Evolutionary conservation across 1,140 invertebrate genomes (phyloP), one percentile per base, ranked within the genome.

Genomic region (Semibalanus balanoides): DNA sequence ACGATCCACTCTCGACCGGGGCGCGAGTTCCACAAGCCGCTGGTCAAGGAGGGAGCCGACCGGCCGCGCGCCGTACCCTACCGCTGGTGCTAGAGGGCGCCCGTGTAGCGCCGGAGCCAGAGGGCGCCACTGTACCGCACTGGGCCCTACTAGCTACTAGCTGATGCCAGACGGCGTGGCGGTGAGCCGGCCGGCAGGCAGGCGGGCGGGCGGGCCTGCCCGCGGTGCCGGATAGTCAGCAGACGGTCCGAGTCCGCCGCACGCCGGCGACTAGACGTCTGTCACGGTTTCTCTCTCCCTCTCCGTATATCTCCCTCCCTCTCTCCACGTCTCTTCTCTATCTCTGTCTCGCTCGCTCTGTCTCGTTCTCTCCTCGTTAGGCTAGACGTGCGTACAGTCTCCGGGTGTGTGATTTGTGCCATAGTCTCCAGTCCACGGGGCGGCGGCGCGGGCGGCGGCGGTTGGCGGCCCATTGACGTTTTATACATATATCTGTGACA

Each of bases 11-110:
- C 95, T 73, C 88, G 95, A 73, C 94, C 95, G 14, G 96, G 96
- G 30, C 89, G 96, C 74, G 96, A 99, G 85, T 98, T 97, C 86
- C 97, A 99, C 87, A 99, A 99, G 87, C 97, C 97, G 73, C 88
- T 99, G 80, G 96, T 99, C 78, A 99, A 99, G 87, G 97, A 99
- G 87, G 96, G 96, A 79, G 96, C 96, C 81, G 96, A 99, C 87
- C 87, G 96, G 80, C 93, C 93, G 78, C 88, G 93, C 81, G 90
- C 93, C 82, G 92, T 95, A 80, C 93, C 92, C 82, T 95, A 94
- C 87, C 92, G 93, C 86, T 95, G 92, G 92, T 94, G 80, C 77
- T 81, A 79, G 78, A 17, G 5, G 35, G 35, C 35, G 35, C 35
- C 35, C 5, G 5, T 40, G 35, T 7, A 17, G 5, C 35, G 35